Percentiles rank a stretch among this genome's conserved stretches.
Evolutionary conservation across 2,888 invertebrate genomes (phyloP).

Genomic region (Caenorhabditis japonica): DNA sequence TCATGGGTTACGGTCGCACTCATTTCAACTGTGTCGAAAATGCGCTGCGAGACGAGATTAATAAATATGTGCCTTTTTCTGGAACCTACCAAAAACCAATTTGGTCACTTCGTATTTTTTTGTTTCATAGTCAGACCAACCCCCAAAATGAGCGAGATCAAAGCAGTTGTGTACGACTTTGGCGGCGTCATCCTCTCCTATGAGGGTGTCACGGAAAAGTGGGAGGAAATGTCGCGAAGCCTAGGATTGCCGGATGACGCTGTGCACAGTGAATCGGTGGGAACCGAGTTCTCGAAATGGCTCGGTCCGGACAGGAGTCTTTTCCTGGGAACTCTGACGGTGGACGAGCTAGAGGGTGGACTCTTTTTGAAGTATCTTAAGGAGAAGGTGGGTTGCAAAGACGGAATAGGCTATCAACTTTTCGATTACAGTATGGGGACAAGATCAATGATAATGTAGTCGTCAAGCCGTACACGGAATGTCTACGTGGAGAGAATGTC

Average conservation of each 20-base stretch:
- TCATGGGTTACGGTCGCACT: no score
- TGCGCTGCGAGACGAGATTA: no score
- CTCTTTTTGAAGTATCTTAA: conserved; percentile 41
- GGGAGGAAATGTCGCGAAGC: conserved; percentile 38
- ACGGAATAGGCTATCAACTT: neutral
- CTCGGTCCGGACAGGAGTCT: conserved; percentile 52
- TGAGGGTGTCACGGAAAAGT: conserved; percentile 36
- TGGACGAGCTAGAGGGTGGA: conserved; percentile 48
- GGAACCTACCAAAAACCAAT: no score
- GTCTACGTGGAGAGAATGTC: conserved; percentile 36
- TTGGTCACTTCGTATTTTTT: no score
- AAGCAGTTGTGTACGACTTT: conserved; percentile 62
- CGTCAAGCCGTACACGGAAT: conserved; percentile 40
- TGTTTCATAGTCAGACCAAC: conserved; percentile 20
- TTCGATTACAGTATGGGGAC: conserved; percentile 33
- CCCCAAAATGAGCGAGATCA: conserved; percentile 21
- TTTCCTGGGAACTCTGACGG: conserved; percentile 51
- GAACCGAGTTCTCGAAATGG: conserved; percentile 54
- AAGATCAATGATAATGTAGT: conserved; percentile 22
- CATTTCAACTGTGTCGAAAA: no score
- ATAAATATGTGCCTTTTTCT: no score
- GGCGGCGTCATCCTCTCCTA: conserved; percentile 62
- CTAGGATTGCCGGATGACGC: conserved; percentile 37
- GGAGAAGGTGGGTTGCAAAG: conserved; percentile 9
- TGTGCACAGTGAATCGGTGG: conserved; percentile 37